Evolutionary conservation across 2,888 invertebrate species (phyloP), one percentile per base, ranked within the genome.

Genomic region (Campoplex capitator): DNA sequence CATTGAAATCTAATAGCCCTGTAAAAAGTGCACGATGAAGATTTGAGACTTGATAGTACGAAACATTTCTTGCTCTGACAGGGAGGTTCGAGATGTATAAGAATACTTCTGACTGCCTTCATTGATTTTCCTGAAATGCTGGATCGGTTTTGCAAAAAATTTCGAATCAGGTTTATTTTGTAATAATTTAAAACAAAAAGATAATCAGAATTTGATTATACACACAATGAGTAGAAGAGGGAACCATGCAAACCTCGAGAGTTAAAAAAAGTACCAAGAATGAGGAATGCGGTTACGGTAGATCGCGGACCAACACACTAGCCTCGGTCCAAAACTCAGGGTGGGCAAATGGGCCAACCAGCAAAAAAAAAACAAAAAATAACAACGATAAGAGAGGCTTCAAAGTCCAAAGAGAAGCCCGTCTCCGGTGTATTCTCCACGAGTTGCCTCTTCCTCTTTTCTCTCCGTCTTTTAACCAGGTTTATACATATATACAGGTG

Each of bases 211-310:
- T 32, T 62, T 32, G 62, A 32, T 62, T 1, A 2, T 16, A 62
- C 6, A 32, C 6, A 16, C 16, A 16, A 16, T 6, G 62, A 62
- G 62, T 32, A 42, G 48, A 67, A 48, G 70, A 78, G 38, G 62
- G 48, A 67, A 79, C 71, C 65, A 76, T 74, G 76, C 76, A 62
- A 86, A 88, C 84, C 56, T 77, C 32, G 75, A 74, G 85, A 83
- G 79, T 83, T 77, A 68, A 42, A 78, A 85, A 82, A 73, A 70
- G 84, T 81, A 83, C 75, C 73, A 75, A 35, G 84, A 70, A 68
- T 45, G 89, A 91, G 91, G 92, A 93, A 92, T 93, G 93, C 90
- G 92, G 93, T 93, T 92, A 92, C 92, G 92, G 92, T 92, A 92
- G 92, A 93, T 93, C 93, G 92, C 91, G 91, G 92, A 90, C 92